Base-by-base conservation (phyloP, 1,140 invertebrate genomes). In the Drosophila triauraria region DNA sequence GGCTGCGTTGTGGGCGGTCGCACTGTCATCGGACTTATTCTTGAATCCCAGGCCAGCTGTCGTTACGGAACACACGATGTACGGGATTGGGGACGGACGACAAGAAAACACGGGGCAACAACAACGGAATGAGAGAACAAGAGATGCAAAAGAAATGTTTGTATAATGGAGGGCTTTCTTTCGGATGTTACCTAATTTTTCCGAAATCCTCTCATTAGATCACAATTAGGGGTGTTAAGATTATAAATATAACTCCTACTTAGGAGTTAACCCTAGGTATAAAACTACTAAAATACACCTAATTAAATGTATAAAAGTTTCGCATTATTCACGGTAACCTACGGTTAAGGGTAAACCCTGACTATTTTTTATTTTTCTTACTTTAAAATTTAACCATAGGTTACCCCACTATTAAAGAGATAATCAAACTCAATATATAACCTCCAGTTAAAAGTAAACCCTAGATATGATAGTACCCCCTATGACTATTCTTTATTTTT, bases 11-110 rank as follows among this genome's bases (percentile, higher is more conserved):
- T 68, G 61, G 27, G 67, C 43, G 20, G 20, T 59, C 27, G 58
- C 69, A 65, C 61, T 75, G 42, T 83, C 64, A 63, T 88, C 84
- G 44, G 61, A 62, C 53, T 88, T 88, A 50, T 88, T 82, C 65
- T 80, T 88, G 67, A 90, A 71, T 60, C 84, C 84, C 74, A 88
- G 77, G 53, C 85, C 85, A 63, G 81, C 84, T 87, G 64, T 30
- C 15, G 27, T 43, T 54, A 76, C 72, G 50, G 17, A 65, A 32
- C 17, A 72, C 56, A 59, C 56, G 42, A 69, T 32, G 54, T 38
- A 72, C 65, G 27, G 15, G 23, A 63, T 32, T 51, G 27, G 27
- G 27, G 51, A 42, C 51, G 30, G 46, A 72, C 62, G 68, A 80
- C 71, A 76, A 61, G 68, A 67, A 69, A 67, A 72, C 59, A 69